Conservation (phyloP, 23 tunicate genomes). For the Styela plicata region DNA sequence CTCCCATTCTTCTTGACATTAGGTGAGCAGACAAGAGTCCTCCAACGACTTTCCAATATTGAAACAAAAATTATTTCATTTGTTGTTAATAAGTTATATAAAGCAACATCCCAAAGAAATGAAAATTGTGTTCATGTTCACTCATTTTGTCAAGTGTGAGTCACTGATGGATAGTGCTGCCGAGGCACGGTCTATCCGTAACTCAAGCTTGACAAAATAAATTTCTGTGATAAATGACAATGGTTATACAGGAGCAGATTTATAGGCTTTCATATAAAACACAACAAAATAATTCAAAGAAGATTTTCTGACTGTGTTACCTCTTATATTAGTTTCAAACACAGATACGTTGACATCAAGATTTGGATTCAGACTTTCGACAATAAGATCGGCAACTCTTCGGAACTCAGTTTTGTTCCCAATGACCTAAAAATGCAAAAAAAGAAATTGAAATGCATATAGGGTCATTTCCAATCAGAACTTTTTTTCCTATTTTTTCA, state of each 20-base stretch:
- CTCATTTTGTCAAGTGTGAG: neutral
- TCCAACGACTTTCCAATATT: conserved; percentile 93
- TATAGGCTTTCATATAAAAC: neutral
- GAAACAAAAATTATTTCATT: neutral
- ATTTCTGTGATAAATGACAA: neutral
- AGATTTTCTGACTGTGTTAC: conserved; percentile 6
- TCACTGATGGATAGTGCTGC: too few species aligned
- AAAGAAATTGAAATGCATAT: too few species aligned
- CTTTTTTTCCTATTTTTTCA: too few species aligned
- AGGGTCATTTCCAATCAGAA: too few species aligned
- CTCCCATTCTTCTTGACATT: conserved; percentile 42
- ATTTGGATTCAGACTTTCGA: conserved; percentile 42
- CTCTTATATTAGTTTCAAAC: conserved; percentile 91
- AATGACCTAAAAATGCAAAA: conserved; percentile 48
- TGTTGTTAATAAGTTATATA: too few species aligned
- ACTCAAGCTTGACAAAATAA: too few species aligned
- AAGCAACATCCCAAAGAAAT: too few species aligned
- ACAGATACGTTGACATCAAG: conserved; percentile 74
- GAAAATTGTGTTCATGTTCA: neutral
- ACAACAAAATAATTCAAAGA: neutral
- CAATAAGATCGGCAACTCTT: conserved; percentile 44
- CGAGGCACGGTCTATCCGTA: too few species aligned
- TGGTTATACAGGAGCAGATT: neutral
- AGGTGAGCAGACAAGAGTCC: conserved; percentile 90
- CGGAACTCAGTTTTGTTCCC: conserved; percentile 65